These are phyloP conservation scores for Homarus americanus DNA, from an alignment of 1,140 invertebrate species.

Conservation along the genomic window DNA sequence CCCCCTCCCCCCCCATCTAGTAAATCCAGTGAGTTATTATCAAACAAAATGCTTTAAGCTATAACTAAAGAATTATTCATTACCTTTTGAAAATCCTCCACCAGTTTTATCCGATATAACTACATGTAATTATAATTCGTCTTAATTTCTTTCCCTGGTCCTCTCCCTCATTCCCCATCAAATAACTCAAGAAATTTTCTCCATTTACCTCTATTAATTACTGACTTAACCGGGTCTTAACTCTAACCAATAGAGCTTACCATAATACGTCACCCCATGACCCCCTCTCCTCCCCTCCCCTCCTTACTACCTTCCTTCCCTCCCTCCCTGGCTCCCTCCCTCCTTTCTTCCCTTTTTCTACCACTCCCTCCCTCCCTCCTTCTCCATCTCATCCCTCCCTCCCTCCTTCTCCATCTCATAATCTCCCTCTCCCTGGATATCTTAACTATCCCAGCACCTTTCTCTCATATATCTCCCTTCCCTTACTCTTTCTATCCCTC, in stretches of 20 bases:
- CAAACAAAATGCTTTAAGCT: neutral
- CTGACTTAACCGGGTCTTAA: constrained; percentile 20
- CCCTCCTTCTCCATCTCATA: too few species aligned
- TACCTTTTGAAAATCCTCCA: neutral
- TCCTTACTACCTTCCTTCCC: neutral
- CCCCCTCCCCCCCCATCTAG: too few species aligned
- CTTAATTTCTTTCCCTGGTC: constrained; percentile 28
- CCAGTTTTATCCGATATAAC: constrained; percentile 27
- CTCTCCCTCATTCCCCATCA: constrained; percentile 41
- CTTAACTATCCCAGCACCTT: too few species aligned
- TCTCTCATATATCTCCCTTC: too few species aligned
- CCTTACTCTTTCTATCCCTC: neutral
- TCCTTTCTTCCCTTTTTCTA: neutral
- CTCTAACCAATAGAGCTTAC: constrained; percentile 11
- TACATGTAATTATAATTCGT: constrained; percentile 22
- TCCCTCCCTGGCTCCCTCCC: neutral
- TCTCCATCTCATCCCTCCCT: neutral
- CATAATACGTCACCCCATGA: neutral
- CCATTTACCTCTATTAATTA: constrained; percentile 36
- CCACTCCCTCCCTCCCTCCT: neutral
- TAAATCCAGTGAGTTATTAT: too few species aligned
- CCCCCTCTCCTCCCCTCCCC: neutral
- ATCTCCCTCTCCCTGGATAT: too few species aligned
- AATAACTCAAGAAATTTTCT: constrained; percentile 27
- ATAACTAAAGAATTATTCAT: neutral